Percentiles rank a stretch among this genome's conserved stretches.
These are phyloP conservation scores for Polyommatus iphigenia DNA, from an alignment of 2,888 invertebrate species.

Conservation along the genomic window DNA sequence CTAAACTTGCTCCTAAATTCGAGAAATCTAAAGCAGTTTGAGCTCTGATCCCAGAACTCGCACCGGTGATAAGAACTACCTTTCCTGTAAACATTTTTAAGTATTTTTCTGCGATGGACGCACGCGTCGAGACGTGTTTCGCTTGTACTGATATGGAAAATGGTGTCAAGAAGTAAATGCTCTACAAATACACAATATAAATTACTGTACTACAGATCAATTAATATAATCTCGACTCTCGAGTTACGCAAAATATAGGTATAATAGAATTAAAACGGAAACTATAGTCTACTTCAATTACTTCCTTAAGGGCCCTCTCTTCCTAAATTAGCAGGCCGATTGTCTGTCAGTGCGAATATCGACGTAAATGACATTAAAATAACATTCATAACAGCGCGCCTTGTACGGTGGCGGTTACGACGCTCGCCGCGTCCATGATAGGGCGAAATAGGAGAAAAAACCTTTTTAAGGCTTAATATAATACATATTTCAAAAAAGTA, in stretches of 20 bases:
- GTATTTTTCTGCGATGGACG: not conserved
- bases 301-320: too few relatives aligned
- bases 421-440: too few relatives aligned
- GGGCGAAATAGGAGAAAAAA: too few relatives aligned
- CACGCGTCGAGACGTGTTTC: not conserved
- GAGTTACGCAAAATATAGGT: not conserved
- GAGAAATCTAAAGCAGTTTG: slow-evolving; percentile 10
- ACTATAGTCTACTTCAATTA: too few relatives aligned
- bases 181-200: not conserved
- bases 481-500: too few relatives aligned
- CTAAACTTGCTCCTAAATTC: not conserved
- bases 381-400: too few relatives aligned
- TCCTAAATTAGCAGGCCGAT: too few relatives aligned
- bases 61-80: not conserved
- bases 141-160: not conserved
- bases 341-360: too few relatives aligned
- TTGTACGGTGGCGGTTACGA: too few relatives aligned
- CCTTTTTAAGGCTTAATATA: too few relatives aligned
- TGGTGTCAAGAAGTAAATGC: not conserved
- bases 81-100: slow-evolving; percentile 5
- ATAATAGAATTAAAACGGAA: too few relatives aligned
- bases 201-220: not conserved
- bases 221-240: not conserved
- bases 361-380: too few relatives aligned
- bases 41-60: not conserved